Conservation (phyloP, 1,140 invertebrate species). For the Tetranychus cinnabarinus region DNA sequence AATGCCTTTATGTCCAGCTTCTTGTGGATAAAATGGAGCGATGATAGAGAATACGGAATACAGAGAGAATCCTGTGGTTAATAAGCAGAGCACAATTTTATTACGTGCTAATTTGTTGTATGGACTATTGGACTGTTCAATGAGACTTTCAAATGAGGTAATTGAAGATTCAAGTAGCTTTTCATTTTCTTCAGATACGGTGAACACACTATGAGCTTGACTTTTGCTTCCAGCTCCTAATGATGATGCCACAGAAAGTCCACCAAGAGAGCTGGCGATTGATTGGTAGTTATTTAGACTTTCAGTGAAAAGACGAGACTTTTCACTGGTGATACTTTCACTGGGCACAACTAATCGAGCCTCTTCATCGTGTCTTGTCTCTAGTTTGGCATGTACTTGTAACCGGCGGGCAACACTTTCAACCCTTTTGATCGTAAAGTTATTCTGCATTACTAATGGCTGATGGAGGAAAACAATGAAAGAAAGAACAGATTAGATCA, state of each 20-base stretch:
- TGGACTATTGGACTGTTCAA: background rate
- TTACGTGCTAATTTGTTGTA: background rate
- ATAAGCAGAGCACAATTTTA: background rate
- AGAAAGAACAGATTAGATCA: background rate
- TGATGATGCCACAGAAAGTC: background rate
- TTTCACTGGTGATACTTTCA: background rate
- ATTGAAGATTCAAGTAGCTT: background rate
- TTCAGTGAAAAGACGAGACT: background rate
- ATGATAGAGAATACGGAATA: background rate
- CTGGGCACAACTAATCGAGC: background rate
- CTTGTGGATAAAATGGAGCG: background rate
- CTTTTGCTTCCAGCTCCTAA: background rate
- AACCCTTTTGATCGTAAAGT: background rate
- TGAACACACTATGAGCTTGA: background rate
- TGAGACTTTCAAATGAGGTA: background rate
- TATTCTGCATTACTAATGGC: background rate
- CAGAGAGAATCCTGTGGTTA: background rate
- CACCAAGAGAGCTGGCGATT: background rate
- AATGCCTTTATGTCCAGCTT: conserved; percentile 29
- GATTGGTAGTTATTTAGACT: background rate
- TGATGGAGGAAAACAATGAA: background rate
- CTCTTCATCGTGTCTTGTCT: no score
- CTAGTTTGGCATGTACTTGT: background rate
- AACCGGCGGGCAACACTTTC: background rate
- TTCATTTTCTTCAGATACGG: background rate